Evolutionary conservation across 1,140 invertebrate species (phyloP).

Genomic region (Rhizoglyphus robini): DNA sequence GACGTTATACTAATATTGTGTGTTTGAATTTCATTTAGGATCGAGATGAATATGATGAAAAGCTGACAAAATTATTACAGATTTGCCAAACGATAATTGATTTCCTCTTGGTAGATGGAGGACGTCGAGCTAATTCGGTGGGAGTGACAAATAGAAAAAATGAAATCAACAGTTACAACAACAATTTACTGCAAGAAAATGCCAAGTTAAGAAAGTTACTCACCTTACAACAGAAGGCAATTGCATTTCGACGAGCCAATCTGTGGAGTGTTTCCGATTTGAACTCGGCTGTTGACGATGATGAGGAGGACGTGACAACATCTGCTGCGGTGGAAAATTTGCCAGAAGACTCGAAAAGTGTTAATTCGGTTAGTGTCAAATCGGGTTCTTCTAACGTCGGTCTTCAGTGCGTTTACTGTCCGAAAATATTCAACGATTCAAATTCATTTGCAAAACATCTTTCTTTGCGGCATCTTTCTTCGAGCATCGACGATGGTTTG

Average conservation of each 20-base stretch:
- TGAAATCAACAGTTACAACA: neutral
- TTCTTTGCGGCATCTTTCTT: slow-evolving; percentile 5
- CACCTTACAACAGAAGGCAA: slow-evolving; percentile 12
- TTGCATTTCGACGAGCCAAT: neutral
- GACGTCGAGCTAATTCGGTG: too few relatives aligned
- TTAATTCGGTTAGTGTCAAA: too few relatives aligned
- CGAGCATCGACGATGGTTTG: neutral
- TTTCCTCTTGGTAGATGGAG: neutral
- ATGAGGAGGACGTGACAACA: neutral
- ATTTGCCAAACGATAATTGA: slow-evolving; percentile 16
- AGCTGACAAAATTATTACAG: neutral
- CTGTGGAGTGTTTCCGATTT: neutral
- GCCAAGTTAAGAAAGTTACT: slow-evolving; percentile 12
- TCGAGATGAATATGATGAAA: neutral
- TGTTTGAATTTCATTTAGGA: neutral
- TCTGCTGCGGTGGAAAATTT: neutral
- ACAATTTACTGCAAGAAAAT: slow-evolving; percentile 16
- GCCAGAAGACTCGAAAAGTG: neutral
- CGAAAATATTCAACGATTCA: slow-evolving; percentile 9
- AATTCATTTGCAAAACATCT: slow-evolving; percentile 8
- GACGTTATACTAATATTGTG: too few relatives aligned
- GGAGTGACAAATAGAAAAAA: neutral
- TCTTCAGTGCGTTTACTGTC: slow-evolving; percentile 11
- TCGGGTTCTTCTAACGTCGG: too few relatives aligned
- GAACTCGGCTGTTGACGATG: neutral